These are phyloP conservation scores for Crotalus horridus DNA, from an alignment of 2,113 vertebrate species.

Conservation along the genomic window DNA sequence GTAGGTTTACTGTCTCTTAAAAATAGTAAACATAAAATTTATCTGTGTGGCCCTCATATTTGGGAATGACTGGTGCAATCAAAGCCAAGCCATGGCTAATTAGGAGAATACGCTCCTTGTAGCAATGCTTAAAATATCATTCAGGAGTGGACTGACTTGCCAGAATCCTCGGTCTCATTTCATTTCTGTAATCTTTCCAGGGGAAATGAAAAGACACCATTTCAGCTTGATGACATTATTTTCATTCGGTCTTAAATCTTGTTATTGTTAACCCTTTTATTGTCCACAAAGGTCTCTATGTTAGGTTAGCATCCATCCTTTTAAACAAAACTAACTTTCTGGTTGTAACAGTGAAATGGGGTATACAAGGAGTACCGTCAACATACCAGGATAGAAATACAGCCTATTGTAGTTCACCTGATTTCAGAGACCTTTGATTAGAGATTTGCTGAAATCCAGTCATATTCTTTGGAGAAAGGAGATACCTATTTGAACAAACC, in stretches of 20 bases:
- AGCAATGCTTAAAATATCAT: too few species aligned
- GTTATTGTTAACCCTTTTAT: too few species aligned
- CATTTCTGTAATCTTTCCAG: not conserved
- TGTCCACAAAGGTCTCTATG: not conserved
- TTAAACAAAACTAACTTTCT: not conserved
- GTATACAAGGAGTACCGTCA: not conserved
- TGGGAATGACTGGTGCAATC: too few species aligned
- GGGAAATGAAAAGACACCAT: not conserved
- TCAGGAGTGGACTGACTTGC: too few species aligned
- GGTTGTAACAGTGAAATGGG: not conserved
- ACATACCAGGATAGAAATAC: not conserved
- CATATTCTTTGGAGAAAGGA: not conserved
- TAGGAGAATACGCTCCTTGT: too few species aligned
- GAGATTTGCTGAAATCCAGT: not conserved
- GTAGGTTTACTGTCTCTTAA: too few species aligned
- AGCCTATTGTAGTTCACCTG: not conserved
- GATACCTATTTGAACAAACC: conserved; percentile 4
- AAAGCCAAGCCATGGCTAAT: too few species aligned
- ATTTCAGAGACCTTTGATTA: not conserved
- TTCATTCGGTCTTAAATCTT: too few species aligned
- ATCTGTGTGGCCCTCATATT: too few species aligned
- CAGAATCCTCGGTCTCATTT: too few species aligned
- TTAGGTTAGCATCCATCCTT: not conserved
- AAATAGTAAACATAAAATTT: too few species aligned
- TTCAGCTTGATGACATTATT: not conserved